These are phyloP conservation scores for Saxidomus purpurata DNA, from an alignment of 1,140 invertebrate species.

Conservation along the genomic window DNA sequence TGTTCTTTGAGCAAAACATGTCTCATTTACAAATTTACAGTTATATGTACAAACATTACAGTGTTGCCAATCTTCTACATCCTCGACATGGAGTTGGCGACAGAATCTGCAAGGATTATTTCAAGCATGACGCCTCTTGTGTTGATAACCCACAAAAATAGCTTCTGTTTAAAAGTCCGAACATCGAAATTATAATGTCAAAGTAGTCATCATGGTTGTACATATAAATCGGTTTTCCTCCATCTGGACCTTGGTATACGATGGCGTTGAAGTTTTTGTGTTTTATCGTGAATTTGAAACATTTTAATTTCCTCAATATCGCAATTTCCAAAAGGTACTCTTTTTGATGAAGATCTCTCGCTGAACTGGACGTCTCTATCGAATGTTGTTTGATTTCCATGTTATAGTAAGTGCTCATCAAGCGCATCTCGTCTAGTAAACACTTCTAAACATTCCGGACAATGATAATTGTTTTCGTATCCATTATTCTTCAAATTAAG, in stretches of 20 bases:
- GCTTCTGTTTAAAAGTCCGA: constrained; percentile 15
- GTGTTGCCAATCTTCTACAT: constrained; percentile 7
- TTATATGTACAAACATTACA: constrained; percentile 40
- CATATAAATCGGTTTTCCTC: not conserved
- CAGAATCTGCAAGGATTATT: constrained; percentile 44
- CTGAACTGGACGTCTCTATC: too few species aligned
- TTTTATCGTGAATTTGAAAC: too few species aligned
- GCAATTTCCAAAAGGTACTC: constrained; percentile 29
- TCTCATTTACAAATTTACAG: constrained; percentile 50
- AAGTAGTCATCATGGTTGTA: constrained; percentile 37
- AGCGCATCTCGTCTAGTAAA: too few species aligned
- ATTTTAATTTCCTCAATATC: constrained; percentile 32
- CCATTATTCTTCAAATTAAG: too few species aligned
- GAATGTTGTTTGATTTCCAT: too few species aligned
- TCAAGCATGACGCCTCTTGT: constrained; percentile 25
- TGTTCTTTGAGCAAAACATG: too few species aligned
- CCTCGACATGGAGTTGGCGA: constrained; percentile 26
- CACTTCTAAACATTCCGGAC: too few species aligned
- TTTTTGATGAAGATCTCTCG: constrained; percentile 16
- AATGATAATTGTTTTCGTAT: too few species aligned
- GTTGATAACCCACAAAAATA: constrained; percentile 39
- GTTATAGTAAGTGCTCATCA: too few species aligned
- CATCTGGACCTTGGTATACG: constrained; percentile 39
- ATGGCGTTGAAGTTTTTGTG: constrained; percentile 55
- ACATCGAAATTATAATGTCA: constrained; percentile 35